Conservation (phyloP, 1,140 invertebrate genomes). For the Artemia franciscana region DNA sequence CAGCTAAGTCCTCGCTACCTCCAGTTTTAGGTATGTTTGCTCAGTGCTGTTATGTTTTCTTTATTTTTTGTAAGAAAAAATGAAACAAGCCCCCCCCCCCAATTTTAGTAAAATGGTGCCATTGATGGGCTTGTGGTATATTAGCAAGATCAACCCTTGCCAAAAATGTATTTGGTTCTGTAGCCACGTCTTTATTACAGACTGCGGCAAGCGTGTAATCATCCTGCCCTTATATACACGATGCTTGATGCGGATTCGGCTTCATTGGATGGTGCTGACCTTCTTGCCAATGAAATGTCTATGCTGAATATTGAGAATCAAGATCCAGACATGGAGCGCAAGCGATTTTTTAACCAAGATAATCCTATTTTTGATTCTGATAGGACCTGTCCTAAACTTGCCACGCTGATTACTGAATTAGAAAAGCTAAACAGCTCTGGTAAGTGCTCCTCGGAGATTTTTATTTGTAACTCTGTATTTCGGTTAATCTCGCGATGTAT, state of each 20-base stretch:
- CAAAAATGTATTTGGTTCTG: slow-evolving; percentile 57
- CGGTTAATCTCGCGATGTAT: too few species aligned
- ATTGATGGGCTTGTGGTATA: neutral
- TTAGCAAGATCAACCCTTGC: too few species aligned
- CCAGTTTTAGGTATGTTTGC: too few species aligned
- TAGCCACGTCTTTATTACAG: slow-evolving; percentile 34
- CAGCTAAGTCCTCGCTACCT: too few species aligned
- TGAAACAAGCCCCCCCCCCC: too few species aligned
- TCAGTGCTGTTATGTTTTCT: too few species aligned
- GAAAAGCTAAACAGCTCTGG: neutral
- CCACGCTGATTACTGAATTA: neutral
- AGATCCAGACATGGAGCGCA: slow-evolving; percentile 3
- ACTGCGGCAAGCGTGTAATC: slow-evolving; percentile 64
- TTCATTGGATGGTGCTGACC: slow-evolving; percentile 1
- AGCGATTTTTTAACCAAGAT: slow-evolving; percentile 18
- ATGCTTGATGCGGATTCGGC: slow-evolving; percentile 17
- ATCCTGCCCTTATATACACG: slow-evolving; percentile 48
- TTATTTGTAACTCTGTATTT: too few species aligned
- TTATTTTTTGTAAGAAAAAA: too few species aligned
- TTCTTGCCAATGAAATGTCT: slow-evolving; percentile 26
- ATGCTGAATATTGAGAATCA: slow-evolving; percentile 30
- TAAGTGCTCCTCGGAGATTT: too few species aligned
- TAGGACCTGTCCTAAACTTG: slow-evolving; percentile 33
- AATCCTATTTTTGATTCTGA: slow-evolving; percentile 41
- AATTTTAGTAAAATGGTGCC: too few species aligned